phyloP scores from a whole-genome alignment of 2,888 invertebrate species.

The Hydriomena furcata region DNA sequence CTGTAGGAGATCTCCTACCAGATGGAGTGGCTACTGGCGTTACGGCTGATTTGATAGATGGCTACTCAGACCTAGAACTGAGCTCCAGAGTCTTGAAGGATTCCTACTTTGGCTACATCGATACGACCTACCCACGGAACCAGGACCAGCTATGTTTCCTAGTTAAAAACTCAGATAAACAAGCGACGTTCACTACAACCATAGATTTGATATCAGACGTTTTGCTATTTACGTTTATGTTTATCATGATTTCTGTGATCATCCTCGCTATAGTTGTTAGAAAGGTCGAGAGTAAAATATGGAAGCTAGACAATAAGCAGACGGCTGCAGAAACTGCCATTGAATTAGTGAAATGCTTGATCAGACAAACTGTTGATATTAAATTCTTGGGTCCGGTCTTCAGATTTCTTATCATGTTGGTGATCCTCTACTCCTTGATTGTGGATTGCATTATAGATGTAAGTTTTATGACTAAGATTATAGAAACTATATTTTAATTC shows the following conservation, averaged over 20 bases:
- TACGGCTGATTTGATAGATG: conserved; percentile 70
- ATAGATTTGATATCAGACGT: conserved; percentile 61
- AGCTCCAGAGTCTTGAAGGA: conserved; percentile 80
- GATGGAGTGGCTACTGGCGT: conserved; percentile 76
- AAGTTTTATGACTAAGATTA: conserved; percentile 45
- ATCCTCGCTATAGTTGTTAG: conserved; percentile 51
- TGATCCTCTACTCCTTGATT: conserved; percentile 68
- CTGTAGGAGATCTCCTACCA: conserved; percentile 67
- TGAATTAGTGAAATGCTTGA: conserved; percentile 68
- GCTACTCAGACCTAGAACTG: conserved; percentile 80
- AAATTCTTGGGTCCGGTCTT: conserved; percentile 65
- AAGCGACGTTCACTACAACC: conserved; percentile 73
- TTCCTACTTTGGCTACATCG: conserved; percentile 75
- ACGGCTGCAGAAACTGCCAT: conserved; percentile 51
- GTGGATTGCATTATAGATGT: conserved; percentile 75
- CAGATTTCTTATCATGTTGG: conserved; percentile 56
- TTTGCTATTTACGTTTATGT: conserved; percentile 55
- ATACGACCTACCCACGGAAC: conserved; percentile 76
- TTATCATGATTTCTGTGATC: conserved; percentile 52
- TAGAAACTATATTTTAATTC: too few relatives aligned
- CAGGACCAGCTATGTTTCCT: conserved; percentile 83
- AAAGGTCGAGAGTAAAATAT: conserved; percentile 55
- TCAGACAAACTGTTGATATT: conserved; percentile 70
- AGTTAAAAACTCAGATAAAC: conserved; percentile 74
- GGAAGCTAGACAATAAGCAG: conserved; percentile 47